These are phyloP conservation scores for Daboia siamensis DNA, from an alignment of 2,113 vertebrate species.

Conservation along the genomic window DNA sequence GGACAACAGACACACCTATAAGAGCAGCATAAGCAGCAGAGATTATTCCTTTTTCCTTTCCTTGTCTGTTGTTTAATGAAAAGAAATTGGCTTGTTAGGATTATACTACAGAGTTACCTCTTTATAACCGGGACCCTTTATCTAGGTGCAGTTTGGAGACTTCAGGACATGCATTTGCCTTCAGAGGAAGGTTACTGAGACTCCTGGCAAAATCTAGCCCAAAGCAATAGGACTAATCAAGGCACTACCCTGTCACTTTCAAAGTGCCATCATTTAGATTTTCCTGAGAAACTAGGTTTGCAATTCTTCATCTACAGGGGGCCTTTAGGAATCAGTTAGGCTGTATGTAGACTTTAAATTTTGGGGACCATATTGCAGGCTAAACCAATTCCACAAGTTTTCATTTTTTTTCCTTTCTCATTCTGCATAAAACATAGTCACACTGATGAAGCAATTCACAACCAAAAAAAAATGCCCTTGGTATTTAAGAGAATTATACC, in stretches of 20 bases:
- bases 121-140: slow-evolving; percentile 16
- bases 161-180: background rate
- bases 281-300: slow-evolving; percentile 1
- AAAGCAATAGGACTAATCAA: background rate
- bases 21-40: background rate
- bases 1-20: background rate
- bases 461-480: slow-evolving; percentile 68
- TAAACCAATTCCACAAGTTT: slow-evolving; percentile 14
- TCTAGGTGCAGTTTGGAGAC: slow-evolving; percentile 6
- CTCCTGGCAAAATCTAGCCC: background rate
- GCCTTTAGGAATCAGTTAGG: background rate
- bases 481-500: slow-evolving; percentile 81
- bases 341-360: slow-evolving; percentile 31
- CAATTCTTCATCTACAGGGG: background rate
- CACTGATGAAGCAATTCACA: slow-evolving; percentile 54
- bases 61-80: background rate
- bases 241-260: slow-evolving; percentile 19
- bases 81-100: background rate
- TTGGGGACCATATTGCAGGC: slow-evolving; percentile 9
- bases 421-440: slow-evolving; percentile 27
- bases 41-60: background rate
- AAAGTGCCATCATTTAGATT: background rate
- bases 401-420: slow-evolving; percentile 16
- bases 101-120: background rate
- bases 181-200: background rate